Conservation (phyloP, 2,797 vertebrate genomes). For the Remorina albescens region DNA sequence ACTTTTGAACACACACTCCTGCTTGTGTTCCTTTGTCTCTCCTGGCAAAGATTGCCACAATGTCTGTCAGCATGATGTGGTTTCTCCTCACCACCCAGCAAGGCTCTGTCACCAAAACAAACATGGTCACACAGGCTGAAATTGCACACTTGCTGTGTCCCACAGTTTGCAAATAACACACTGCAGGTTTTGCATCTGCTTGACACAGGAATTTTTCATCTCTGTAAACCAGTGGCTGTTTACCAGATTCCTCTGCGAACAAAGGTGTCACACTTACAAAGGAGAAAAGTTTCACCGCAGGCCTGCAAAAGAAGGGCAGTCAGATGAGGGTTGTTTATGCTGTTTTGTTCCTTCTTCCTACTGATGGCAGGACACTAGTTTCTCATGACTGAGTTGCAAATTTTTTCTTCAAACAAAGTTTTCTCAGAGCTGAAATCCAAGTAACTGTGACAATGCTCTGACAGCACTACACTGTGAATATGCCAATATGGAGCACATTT, state of each 20-base stretch:
- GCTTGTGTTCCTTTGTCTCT: slow-evolving; percentile 28
- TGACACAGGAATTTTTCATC: slow-evolving; percentile 20
- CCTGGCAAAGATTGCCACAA: background rate
- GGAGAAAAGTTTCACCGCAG: background rate
- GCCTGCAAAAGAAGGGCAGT: background rate
- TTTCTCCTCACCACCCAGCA: slow-evolving; percentile 9
- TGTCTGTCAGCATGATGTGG: slow-evolving; percentile 22
- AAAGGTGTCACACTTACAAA: slow-evolving; percentile 8
- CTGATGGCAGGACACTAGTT: slow-evolving; percentile 14
- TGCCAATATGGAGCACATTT: background rate
- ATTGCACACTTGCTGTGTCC: background rate
- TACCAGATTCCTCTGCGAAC: background rate
- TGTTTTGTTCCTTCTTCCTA: background rate
- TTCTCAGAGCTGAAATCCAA: background rate
- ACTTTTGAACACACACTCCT: slow-evolving; percentile 25
- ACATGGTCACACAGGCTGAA: slow-evolving; percentile 12
- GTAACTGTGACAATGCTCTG: background rate
- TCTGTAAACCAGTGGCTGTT: background rate
- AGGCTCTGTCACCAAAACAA: slow-evolving; percentile 35
- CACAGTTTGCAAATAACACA: slow-evolving; percentile 26
- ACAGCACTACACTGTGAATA: background rate
- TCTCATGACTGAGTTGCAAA: slow-evolving; percentile 17
- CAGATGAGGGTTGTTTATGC: background rate
- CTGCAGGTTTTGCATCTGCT: slow-evolving; percentile 16
- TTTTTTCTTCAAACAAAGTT: slow-evolving; percentile 1